Evolutionary conservation across 2,888 invertebrate species (phyloP).

Genomic region (Itoplectis maculator): DNA sequence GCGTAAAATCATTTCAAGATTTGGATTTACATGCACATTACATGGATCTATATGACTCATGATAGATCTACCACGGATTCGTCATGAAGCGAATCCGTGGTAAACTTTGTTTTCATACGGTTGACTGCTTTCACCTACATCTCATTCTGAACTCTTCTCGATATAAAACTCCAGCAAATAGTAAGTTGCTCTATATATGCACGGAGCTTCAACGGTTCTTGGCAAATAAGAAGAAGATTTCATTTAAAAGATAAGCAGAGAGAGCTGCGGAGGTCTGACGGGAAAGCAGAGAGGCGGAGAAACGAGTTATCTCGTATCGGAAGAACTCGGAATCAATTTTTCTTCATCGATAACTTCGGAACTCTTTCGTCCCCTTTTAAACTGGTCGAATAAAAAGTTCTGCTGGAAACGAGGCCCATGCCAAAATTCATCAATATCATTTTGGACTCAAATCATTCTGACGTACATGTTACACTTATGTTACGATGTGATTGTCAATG

Average conservation of each 20-base stretch:
- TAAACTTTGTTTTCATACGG: too few species aligned
- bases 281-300: conserved; percentile 12
- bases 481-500: neutral
- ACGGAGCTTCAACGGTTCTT: conserved; percentile 18
- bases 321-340: conserved; percentile 21
- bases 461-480: neutral
- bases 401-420: neutral
- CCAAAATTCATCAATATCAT: conserved; percentile 19
- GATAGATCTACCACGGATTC: too few species aligned
- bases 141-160: neutral
- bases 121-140: neutral
- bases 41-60: too few species aligned
- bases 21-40: too few species aligned
- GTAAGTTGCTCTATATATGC: neutral
- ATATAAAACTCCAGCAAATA: neutral
- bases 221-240: conserved; percentile 65
- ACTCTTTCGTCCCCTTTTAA: conserved; percentile 7
- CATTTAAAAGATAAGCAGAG: conserved; percentile 71
- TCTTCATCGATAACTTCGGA: conserved; percentile 24
- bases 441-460: conserved; percentile 15
- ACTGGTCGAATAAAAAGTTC: conserved; percentile 34
- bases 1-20: too few species aligned
- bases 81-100: too few species aligned
- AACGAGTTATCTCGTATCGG: conserved; percentile 30
- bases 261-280: conserved; percentile 18